These are phyloP conservation scores for Lagopus leucura DNA, from an alignment of 2,113 vertebrate genomes.

Conservation along the genomic window DNA sequence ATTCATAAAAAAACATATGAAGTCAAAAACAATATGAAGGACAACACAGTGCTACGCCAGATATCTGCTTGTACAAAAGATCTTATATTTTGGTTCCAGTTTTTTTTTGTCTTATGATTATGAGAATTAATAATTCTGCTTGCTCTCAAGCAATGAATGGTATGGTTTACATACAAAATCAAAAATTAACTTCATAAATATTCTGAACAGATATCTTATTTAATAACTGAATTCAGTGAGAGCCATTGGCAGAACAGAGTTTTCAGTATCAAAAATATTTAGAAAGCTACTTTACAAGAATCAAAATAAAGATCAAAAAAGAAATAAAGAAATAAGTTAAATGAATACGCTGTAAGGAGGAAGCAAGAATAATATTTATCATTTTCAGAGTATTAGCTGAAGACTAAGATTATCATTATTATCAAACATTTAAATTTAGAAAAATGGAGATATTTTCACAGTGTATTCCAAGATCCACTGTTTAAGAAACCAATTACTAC, in stretches of 20 bases:
- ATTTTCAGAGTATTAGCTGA: not conserved
- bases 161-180: not conserved
- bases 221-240: not conserved
- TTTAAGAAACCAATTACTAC: not conserved
- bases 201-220: not conserved
- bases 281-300: not conserved
- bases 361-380: not conserved
- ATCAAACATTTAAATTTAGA: not conserved
- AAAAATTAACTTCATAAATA: not conserved
- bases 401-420: not conserved
- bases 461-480: not conserved
- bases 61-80: fast-evolving
- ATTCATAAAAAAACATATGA: not conserved
- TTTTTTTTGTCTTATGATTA: not conserved
- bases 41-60: not conserved
- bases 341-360: fast-evolving
- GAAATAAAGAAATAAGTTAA: not conserved
- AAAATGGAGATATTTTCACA: not conserved
- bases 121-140: not conserved
- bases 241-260: not conserved
- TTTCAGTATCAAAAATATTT: not conserved
- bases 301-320: not conserved
- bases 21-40: not conserved
- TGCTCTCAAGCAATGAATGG: not conserved
- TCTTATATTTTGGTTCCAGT: not conserved